Evolutionary conservation across 1,140 invertebrate species (phyloP), one percentile per base, ranked within the genome.

Genomic region (Dendroctonus valens): DNA sequence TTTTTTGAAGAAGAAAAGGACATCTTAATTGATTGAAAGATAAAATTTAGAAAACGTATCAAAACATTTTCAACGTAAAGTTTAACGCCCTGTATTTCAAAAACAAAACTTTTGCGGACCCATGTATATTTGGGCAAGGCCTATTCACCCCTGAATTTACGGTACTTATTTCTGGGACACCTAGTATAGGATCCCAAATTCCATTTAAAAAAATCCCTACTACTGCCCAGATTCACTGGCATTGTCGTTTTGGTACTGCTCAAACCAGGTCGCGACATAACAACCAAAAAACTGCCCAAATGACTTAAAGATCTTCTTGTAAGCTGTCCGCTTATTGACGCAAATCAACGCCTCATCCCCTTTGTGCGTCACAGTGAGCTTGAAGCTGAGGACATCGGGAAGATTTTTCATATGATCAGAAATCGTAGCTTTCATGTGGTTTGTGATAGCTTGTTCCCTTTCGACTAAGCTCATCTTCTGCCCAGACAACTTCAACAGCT

Each of bases 191-290:
- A 26, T 26, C 1, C 26, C 26, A 26, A 26, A 26, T 26, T 26
- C 26, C 26, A 26, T 26, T 1, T 2, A 26, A 2, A 26, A 26
- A 26, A 26, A n/a, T n/a, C n/a, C 26, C 26, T 26, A 26, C 26
- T 26, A 3, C 26, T 3, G 26, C 26, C 26, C 26, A 2, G 3
- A 26, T 26, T 26, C 26, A 26, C 26, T 26, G 26, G 3, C 26
- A 26, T 54, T 40, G 58, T 14, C 71, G 39, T 69, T 60, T 66
- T 69, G 62, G 40, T 71, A 71, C 8, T 14, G 14, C 15, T 71
- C 65, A 67, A 73, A 70, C 69, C 69, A 73, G 39, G n/a, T 14
- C n/a, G 64, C 59, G 12, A 73, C 38, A n/a, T 59, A 59, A 14
- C 9, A 55, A 7, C 39, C n/a, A 15, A 73, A 52, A 66, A 71